These are phyloP conservation scores for Macrosteles quadrilineatus DNA, from an alignment of 1,140 invertebrate genomes.

Conservation along the genomic window DNA sequence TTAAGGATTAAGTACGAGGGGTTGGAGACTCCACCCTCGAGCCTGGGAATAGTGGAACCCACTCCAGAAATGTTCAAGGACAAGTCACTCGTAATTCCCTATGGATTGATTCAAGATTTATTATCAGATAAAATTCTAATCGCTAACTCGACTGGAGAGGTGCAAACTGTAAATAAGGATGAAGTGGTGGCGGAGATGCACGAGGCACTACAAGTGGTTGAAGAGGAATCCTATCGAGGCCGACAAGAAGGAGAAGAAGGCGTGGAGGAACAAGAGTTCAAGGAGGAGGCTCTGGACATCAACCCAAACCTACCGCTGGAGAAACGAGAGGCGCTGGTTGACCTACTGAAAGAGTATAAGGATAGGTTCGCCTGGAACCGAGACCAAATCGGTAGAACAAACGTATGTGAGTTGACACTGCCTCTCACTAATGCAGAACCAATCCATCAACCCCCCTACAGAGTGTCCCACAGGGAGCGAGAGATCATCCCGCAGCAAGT, in stretches of 20 bases:
- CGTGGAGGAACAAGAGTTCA: too few relatives aligned
- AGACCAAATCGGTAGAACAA: neutral
- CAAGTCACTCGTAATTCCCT: neutral
- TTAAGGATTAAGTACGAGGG: neutral
- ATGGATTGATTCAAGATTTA: neutral
- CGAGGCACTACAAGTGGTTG: neutral
- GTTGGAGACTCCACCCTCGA: neutral
- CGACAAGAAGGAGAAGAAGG: too few relatives aligned
- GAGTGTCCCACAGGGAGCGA: slow-evolving; percentile 1
- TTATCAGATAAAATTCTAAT: neutral
- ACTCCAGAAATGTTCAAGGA: neutral
- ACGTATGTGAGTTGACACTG: neutral
- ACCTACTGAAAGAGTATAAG: neutral
- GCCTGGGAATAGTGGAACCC: neutral
- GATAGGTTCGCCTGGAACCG: slow-evolving; percentile 16
- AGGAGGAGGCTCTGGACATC: neutral
- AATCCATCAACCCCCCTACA: slow-evolving; percentile 17
- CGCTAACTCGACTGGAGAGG: neutral
- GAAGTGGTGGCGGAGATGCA: slow-evolving; percentile 4
- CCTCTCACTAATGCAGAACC: neutral
- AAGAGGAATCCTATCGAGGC: neutral
- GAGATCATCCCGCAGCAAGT: slow-evolving; percentile 36
- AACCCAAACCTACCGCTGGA: neutral
- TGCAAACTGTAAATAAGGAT: neutral
- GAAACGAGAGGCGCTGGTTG: neutral